Conservation (phyloP, 2,797 vertebrate species). For the Monodelphis domestica region DNA sequence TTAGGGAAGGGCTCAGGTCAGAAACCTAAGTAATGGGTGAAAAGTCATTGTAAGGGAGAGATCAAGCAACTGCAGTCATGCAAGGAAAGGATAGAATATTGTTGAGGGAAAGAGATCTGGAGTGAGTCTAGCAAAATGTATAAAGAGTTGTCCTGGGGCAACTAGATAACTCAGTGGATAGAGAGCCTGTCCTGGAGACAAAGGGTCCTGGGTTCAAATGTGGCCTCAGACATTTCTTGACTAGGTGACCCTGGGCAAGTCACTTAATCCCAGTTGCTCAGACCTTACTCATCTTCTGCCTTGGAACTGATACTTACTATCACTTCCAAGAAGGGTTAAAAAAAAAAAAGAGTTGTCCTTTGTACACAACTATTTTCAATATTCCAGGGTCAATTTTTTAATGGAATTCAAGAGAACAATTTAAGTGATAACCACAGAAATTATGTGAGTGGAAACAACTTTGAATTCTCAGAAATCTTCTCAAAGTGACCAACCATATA, state of each 20-base stretch:
- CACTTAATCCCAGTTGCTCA: no score
- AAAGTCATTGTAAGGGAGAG: neutral
- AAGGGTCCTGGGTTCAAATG: no score
- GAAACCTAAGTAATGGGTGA: neutral
- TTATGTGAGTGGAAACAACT: neutral
- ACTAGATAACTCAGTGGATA: no score
- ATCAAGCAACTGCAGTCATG: slow-evolving; percentile 30
- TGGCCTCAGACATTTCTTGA: no score
- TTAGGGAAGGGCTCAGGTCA: slow-evolving; percentile 3
- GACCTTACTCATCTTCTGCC: no score
- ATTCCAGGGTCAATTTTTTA: neutral
- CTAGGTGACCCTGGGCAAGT: no score
- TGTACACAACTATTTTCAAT: no score
- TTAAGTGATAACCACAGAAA: neutral
- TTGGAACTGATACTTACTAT: no score
- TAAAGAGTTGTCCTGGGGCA: neutral
- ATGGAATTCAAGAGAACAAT: neutral
- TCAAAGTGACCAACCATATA: neutral
- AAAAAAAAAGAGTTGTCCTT: no score
- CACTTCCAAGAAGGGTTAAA: no score
- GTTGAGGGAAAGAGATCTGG: neutral
- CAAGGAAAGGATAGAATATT: slow-evolving; percentile 7
- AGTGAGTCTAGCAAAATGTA: neutral
- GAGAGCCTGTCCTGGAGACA: no score
- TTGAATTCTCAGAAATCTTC: neutral